Evolutionary conservation across 2,888 invertebrate species (phyloP).

Genomic region (Volucella bombylans): DNA sequence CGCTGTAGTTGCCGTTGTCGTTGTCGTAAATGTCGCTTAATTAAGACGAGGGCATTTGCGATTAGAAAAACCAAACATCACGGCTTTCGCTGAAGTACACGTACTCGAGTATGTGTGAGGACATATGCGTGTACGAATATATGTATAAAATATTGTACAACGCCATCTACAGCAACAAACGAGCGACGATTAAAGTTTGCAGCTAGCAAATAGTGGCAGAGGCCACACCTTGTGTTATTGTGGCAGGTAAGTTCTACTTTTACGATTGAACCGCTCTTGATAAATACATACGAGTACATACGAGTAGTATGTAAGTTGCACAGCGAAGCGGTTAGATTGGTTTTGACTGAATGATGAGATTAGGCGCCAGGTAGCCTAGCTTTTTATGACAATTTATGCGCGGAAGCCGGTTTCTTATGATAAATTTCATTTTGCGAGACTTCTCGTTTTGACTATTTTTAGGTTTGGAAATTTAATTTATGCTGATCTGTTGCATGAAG

Average conservation of each 20-base stretch:
- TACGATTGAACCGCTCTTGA: conserved; percentile 24
- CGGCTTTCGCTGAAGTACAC: conserved; percentile 9
- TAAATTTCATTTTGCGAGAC: conserved; percentile 35
- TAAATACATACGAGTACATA: conserved; percentile 27
- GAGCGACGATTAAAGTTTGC: background rate
- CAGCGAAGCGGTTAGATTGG: conserved; percentile 11
- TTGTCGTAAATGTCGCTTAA: conserved; percentile 52
- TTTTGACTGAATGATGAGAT: background rate
- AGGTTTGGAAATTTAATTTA: conserved; percentile 43
- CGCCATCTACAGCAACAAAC: background rate
- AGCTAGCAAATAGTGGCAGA: conserved; percentile 41
- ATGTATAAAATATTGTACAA: too few species aligned
- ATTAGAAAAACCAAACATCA: conserved; percentile 49
- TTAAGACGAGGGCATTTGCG: conserved; percentile 64
- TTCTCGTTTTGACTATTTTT: conserved; percentile 41
- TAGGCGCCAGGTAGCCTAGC: conserved; percentile 3
- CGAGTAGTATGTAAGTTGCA: background rate
- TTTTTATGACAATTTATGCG: conserved; percentile 4
- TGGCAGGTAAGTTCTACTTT: conserved; percentile 71
- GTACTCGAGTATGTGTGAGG: conserved; percentile 34
- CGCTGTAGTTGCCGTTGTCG: conserved; percentile 20
- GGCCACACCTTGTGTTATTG: conserved; percentile 63
- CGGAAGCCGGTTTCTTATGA: conserved; percentile 7
- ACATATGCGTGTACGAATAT: conserved; percentile 21
- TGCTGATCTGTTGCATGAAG: conserved; percentile 24